These are phyloP conservation scores for Tenualosa ilisha DNA, from an alignment of 2,797 vertebrate genomes.

Conservation along the genomic window DNA sequence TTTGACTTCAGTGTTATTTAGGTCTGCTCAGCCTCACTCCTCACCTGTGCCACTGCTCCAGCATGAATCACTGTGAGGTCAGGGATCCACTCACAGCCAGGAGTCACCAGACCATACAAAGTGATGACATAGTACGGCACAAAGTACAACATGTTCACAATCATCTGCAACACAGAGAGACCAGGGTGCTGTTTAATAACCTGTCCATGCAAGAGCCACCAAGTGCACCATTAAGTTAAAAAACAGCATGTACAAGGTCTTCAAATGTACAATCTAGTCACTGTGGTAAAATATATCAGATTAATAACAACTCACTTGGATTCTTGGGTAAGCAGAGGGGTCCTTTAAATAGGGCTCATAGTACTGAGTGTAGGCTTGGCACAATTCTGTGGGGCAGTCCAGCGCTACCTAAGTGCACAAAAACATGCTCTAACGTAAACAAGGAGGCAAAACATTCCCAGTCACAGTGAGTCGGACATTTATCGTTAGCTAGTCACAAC, in stretches of 20 bases:
- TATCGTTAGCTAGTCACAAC: neutral
- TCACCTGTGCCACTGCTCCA: conserved; percentile 90
- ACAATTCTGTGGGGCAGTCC: conserved; percentile 84
- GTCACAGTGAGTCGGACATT: neutral
- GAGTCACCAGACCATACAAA: conserved; percentile 86
- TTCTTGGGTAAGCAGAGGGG: conserved; percentile 87
- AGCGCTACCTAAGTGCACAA: conserved; percentile 77
- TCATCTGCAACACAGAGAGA: conserved; percentile 77
- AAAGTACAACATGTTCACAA: conserved; percentile 89
- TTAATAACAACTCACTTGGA: conserved; percentile 78
- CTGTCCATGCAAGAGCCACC: neutral
- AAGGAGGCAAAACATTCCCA: neutral
- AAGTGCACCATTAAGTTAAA: neutral
- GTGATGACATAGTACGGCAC: conserved; percentile 83
- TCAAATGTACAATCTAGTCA: neutral
- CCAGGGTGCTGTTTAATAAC: neutral
- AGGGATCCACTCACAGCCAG: conserved; percentile 90
- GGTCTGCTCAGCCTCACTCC: neutral
- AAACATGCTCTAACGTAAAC: neutral
- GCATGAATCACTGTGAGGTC: conserved; percentile 88
- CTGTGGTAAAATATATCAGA: neutral
- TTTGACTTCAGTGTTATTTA: neutral
- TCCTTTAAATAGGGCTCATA: conserved; percentile 95
- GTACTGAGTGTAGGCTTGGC: conserved; percentile 79
- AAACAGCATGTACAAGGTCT: neutral